Evolutionary conservation across 1,140 invertebrate species (phyloP).

Genomic region (Hirudo medicinalis): DNA sequence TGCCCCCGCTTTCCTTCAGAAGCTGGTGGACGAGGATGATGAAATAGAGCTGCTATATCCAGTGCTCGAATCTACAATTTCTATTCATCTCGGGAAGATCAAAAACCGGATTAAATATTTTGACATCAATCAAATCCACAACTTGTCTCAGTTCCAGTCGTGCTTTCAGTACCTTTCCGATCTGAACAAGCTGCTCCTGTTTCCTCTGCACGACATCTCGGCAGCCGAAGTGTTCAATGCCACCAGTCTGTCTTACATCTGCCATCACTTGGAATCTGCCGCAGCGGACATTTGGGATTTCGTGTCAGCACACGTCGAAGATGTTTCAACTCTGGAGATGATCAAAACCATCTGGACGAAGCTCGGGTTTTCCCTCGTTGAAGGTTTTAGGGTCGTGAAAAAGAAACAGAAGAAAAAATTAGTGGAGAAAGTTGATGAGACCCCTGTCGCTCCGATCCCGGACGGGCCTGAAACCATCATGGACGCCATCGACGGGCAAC

Average conservation of each 20-base stretch:
- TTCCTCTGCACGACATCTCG: constrained; percentile 25
- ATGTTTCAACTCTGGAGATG: background rate
- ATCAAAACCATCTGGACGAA: no score
- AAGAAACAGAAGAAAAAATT: no score
- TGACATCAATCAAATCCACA: constrained; percentile 29
- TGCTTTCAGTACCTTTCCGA: constrained; percentile 27
- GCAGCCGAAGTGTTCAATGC: background rate
- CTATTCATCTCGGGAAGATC: background rate
- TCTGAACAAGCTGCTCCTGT: constrained; percentile 31
- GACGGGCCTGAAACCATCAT: no score
- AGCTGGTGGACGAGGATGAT: background rate
- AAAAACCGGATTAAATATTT: constrained; percentile 14
- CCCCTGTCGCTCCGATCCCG: no score
- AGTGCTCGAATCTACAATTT: background rate
- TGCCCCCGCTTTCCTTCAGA: background rate
- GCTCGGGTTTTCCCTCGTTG: no score
- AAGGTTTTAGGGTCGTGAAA: no score
- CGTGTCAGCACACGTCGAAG: background rate
- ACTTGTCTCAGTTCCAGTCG: constrained; percentile 32
- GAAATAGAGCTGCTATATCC: background rate
- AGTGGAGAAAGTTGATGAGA: no score
- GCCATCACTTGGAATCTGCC: background rate
- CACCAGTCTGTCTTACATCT: constrained; percentile 9
- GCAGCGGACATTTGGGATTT: background rate
- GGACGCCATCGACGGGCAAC: no score